Conservation (phyloP, 2,113 vertebrate genomes). For the Phyllostomus discolor region DNA sequence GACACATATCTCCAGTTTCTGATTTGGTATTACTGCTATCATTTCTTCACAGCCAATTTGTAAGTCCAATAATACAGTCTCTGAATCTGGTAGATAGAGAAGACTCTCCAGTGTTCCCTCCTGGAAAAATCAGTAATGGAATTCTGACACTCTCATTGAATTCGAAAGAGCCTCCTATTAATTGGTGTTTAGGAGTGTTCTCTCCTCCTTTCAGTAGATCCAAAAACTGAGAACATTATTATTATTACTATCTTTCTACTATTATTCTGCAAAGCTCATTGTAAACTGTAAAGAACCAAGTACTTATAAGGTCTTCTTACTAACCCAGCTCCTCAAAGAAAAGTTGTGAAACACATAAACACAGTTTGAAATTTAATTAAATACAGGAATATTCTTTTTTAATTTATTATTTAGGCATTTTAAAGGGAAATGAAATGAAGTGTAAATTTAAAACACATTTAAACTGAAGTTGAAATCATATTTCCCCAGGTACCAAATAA, state of each 20-base stretch:
- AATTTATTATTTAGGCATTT: not conserved
- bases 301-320: not conserved
- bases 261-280: not conserved
- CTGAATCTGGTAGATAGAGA: not conserved
- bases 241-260: not conserved
- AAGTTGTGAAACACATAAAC: not conserved
- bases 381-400: not conserved
- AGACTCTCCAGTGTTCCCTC: not conserved
- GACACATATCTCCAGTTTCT: not conserved
- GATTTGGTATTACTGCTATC: not conserved
- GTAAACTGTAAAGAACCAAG: not conserved
- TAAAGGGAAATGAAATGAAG: not conserved
- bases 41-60: not conserved
- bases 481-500: not conserved
- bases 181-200: not conserved
- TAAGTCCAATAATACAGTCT: not conserved
- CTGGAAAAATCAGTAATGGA: not conserved
- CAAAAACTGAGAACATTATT: not conserved
- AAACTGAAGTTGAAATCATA: not conserved
- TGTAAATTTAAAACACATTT: not conserved
- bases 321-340: not conserved
- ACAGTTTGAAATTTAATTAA: not conserved
- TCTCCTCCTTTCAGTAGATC: not conserved
- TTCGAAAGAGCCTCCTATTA: not conserved
- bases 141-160: not conserved